Conservation (phyloP, 2,797 vertebrate species). For the Anabas testudineus region DNA sequence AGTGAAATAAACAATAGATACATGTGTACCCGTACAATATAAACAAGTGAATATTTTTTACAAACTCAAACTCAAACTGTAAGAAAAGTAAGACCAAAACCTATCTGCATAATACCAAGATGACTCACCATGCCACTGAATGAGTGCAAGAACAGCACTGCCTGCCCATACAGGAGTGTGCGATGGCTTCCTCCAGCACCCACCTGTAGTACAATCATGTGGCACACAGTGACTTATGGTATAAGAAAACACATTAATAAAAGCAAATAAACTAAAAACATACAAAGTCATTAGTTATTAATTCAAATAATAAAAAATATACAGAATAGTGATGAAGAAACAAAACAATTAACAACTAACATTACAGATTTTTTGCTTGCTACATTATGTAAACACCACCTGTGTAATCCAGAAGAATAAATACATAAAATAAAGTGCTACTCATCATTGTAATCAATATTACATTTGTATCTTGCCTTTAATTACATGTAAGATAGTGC, state of each 20-base stretch:
- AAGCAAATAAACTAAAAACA: background rate
- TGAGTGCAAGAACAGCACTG: slow-evolving; percentile 92
- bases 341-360: no score
- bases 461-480: background rate
- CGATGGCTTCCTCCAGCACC: slow-evolving; percentile 89
- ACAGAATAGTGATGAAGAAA: background rate
- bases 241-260: background rate
- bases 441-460: background rate
- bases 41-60: background rate
- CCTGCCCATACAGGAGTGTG: slow-evolving; percentile 94
- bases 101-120: background rate
- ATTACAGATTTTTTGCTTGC: background rate
- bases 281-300: background rate
- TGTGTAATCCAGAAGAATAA: slow-evolving; percentile 4
- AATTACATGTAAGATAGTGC: background rate
- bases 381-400: slow-evolving; percentile 4
- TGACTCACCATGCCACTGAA: slow-evolving; percentile 92
- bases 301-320: background rate
- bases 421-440: background rate
- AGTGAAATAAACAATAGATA: slow-evolving; percentile 29
- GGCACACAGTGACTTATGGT: background rate
- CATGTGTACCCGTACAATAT: no score
- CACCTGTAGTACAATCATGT: slow-evolving; percentile 75
- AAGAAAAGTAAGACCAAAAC: slow-evolving; percentile 4
- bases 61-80: background rate